Conservation (phyloP, 1,140 invertebrate species). For the Triops longicaudatus region DNA sequence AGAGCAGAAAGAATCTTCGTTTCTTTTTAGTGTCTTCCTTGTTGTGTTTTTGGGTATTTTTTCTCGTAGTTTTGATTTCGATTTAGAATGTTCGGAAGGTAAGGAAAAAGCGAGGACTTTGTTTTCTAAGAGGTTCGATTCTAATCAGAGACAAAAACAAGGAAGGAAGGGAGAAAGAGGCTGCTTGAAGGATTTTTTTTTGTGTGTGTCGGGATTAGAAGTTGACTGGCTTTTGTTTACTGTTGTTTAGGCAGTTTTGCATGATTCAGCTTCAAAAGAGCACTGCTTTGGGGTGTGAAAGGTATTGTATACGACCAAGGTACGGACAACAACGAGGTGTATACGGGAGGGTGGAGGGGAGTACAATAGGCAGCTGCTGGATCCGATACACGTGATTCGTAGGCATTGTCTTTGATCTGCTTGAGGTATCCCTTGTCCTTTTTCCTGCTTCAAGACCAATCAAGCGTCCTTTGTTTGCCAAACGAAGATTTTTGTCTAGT, state of each 20-base stretch:
- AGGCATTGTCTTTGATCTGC: conserved; percentile 3
- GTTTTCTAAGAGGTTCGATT: not conserved
- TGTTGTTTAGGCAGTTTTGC: not conserved
- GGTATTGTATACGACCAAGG: not conserved
- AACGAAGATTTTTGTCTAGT: not conserved
- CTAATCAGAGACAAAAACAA: not conserved
- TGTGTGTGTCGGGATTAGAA: not conserved
- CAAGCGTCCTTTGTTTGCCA: not conserved
- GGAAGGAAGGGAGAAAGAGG: not conserved
- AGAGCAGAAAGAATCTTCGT: no score
- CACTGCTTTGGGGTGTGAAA: conserved; percentile 10
- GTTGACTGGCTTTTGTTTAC: not conserved
- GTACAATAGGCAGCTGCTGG: not conserved
- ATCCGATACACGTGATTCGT: not conserved
- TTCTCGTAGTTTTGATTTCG: not conserved
- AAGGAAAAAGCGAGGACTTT: not conserved
- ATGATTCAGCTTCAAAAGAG: not conserved
- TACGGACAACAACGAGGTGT: not conserved
- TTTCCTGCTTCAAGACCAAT: not conserved
- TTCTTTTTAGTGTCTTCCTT: not conserved
- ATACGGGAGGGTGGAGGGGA: not conserved
- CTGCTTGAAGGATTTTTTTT: not conserved
- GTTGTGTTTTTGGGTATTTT: not conserved
- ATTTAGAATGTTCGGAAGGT: not conserved
- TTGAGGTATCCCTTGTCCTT: not conserved